Base-by-base conservation (phyloP, 1,140 invertebrate species). In the Bombus impatiens region DNA sequence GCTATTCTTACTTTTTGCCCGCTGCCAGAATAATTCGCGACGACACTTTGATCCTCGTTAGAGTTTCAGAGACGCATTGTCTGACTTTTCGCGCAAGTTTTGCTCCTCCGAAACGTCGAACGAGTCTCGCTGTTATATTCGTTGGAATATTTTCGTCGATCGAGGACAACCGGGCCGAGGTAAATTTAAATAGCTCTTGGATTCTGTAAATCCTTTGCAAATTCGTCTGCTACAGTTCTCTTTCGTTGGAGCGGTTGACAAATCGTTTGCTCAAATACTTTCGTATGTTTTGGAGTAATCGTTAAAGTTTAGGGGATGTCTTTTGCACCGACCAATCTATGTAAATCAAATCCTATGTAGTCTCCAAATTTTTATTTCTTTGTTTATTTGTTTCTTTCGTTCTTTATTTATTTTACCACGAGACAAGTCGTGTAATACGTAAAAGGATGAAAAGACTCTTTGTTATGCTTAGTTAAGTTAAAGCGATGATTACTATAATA, bases 1-100 rank as follows among this genome's bases (percentile, higher is more conserved):
- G 71, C 44, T 70, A 59, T 72, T 78, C 81, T 82, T 79, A 82
- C 59, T 78, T 78, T 35, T 59, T 68, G 72, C 40, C 44, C 42
- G 28, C 35, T 53, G 32, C 57, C 42, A 59, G 15, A 59, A 79
- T 86, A 79, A 81, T 84, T 83, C 68, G 65, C 72, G 35, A 65
- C 40, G 35, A 35, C 62, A 68, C 80, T 82, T 82, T 82, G 80
- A 82, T 82, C 80, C 53, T 32, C 37, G 47, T 68, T 42, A 70
- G 37, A 10, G 74, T 53, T 75, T 32, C 82, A 44, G n/a, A 78
- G 28, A 42, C 79, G 65, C 18, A 57, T 78, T 53, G 75, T 76
- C 47, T 28, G 22, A n/a, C 44, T 40, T 83, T 67, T 42, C 40
- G n/a, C 22, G 25, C 25, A 25, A 28, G 32, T 76, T 35, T 57